Base-by-base conservation (phyloP, 2,113 vertebrate genomes). In the Passer domesticus region DNA sequence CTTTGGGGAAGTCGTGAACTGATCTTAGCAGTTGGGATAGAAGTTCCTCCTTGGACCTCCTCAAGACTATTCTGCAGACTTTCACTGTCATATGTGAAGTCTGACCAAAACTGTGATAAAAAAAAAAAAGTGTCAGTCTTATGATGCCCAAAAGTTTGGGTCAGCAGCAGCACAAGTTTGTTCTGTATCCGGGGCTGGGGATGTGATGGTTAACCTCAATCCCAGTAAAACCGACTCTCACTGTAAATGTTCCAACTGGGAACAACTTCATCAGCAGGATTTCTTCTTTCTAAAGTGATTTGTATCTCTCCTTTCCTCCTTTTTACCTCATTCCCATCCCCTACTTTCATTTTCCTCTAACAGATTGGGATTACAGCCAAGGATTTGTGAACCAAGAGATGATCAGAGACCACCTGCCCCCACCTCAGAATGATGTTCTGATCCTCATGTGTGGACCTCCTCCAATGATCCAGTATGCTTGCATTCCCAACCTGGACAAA, bases 391-490 rank as follows among this genome's bases (percentile, higher is more conserved):
- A 89, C 23, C 98, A 99, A 74, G 98, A 99, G 46, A 99, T 99
- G 99, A 97, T 99, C 80, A 98, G 96, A 52, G 97, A 98, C 5
- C 99, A 98, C 76, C 98, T 99, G 33, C 99, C 99, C 0, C 97
- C 98, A 0, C 98, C 99, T 0, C 87, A 98, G 3, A 98, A 98
- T 0, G 98, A 99, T 76, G 98, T 98, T 8, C 98, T 99, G 78
- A 97, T 99, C 84, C 98, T 99, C 68, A 99, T 99, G 99, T 99
- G 99, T 5, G 99, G 99, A 2, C 99, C 99, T 12, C 99, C 99
- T 8, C 99, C 99, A 4, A 99, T 99, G 99, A 99, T 99, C 97
- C 99, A 99, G 98, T 99, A 98, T 2, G 99, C 99, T 74, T 99
- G 99, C 97, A 98, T 98, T 98, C 99, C 99, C 80, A 99, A 98